Evolutionary conservation across 2,113 vertebrate genomes (phyloP).

Genomic region (Butorides virescens): DNA sequence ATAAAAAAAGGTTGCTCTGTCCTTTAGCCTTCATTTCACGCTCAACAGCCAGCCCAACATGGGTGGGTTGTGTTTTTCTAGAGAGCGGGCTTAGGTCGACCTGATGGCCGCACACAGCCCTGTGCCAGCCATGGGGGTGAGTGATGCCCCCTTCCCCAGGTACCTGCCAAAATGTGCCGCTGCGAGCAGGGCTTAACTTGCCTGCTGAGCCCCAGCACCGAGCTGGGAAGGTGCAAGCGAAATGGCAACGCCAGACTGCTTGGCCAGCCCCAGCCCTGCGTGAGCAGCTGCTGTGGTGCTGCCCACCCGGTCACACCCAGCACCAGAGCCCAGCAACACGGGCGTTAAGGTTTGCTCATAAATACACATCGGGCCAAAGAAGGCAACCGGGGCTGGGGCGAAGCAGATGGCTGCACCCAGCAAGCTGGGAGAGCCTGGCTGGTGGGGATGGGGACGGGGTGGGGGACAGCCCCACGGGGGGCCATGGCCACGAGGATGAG

Average conservation of each 20-base stretch:
- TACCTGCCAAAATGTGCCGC: background rate
- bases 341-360: background rate
- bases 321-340: background rate
- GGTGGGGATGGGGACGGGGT: too few species aligned
- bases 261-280: background rate
- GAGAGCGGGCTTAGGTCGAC: background rate
- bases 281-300: background rate
- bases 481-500: accelerated
- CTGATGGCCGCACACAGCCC: background rate
- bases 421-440: background rate
- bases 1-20: background rate
- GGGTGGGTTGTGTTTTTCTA: background rate
- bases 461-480: accelerated
- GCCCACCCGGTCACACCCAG: background rate
- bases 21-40: background rate
- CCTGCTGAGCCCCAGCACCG: background rate
- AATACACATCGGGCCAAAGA: background rate
- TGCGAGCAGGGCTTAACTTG: background rate
- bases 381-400: background rate
- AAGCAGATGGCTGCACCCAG: background rate
- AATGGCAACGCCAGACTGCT: background rate
- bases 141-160: background rate
- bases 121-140: accelerated
- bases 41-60: background rate
- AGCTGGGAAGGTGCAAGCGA: background rate